Conservation (phyloP, 1,140 invertebrate species). For the Drosophila guanche region DNA sequence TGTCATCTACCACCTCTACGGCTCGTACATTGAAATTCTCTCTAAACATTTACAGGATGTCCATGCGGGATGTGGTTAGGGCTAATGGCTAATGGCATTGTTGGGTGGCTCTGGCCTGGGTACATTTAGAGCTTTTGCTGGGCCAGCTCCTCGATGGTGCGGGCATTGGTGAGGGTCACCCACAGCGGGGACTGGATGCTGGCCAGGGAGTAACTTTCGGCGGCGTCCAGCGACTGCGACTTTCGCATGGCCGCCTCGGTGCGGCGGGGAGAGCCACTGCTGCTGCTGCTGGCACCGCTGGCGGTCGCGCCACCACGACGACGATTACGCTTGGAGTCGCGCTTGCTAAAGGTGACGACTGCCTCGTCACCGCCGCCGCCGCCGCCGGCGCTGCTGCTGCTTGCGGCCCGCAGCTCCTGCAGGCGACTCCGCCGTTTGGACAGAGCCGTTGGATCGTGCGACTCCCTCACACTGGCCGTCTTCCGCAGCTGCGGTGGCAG, state of each 20-base stretch:
- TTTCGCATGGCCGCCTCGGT: constrained; percentile 55
- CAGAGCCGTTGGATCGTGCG: constrained; percentile 43
- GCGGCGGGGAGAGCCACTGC: background rate
- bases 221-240: constrained; percentile 70
- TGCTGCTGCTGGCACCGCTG: constrained; percentile 15
- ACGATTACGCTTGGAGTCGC: constrained; percentile 57
- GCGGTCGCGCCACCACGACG: constrained; percentile 13
- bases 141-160: constrained; percentile 83
- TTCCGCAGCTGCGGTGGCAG: constrained; percentile 64
- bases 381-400: constrained; percentile 30
- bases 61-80: constrained; percentile 8
- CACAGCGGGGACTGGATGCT: constrained; percentile 86
- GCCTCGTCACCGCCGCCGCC: constrained; percentile 32
- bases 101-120: background rate
- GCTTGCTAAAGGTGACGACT: constrained; percentile 53
- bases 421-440: constrained; percentile 69
- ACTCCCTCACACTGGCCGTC: constrained; percentile 57
- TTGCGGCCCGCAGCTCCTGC: constrained; percentile 58
- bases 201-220: constrained; percentile 66
- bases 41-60: constrained; percentile 50
- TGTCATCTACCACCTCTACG: constrained; percentile 18
- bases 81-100: background rate
- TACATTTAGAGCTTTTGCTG: constrained; percentile 64
- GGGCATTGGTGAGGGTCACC: constrained; percentile 87
- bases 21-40: constrained; percentile 12